Conservation (phyloP, 2,113 vertebrate species). For the Oncorhynchus masou region DNA sequence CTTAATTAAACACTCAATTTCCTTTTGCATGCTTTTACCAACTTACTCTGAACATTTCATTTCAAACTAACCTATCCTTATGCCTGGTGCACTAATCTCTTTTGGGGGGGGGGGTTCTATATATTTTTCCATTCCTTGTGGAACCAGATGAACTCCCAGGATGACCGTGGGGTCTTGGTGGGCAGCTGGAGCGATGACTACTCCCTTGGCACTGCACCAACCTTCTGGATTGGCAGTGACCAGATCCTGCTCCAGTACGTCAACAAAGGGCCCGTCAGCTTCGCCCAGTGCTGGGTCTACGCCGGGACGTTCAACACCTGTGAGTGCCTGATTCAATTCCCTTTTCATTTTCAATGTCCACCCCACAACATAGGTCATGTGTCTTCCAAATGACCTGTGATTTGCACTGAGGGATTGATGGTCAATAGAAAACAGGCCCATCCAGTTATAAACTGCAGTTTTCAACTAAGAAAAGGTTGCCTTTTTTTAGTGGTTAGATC, state of each 20-base stretch:
- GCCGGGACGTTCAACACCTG: slow-evolving; percentile 93
- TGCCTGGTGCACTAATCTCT: background rate
- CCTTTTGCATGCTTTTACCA: too few species aligned
- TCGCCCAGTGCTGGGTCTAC: slow-evolving; percentile 93
- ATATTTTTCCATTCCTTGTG: background rate
- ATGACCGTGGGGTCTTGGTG: slow-evolving; percentile 84
- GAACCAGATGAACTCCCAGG: slow-evolving; percentile 83
- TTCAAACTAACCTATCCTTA: background rate
- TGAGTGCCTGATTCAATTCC: slow-evolving; percentile 48
- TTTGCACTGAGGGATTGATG: too few species aligned
- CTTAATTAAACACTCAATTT: too few species aligned
- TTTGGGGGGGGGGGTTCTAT: background rate
- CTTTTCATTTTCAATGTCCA: too few species aligned
- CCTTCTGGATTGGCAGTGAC: slow-evolving; percentile 87
- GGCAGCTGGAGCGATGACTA: slow-evolving; percentile 86
- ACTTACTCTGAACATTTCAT: background rate
- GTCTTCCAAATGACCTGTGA: too few species aligned
- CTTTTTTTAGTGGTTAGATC: too few species aligned
- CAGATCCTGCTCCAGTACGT: slow-evolving; percentile 83
- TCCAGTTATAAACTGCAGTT: too few species aligned
- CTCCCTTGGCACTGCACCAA: slow-evolving; percentile 75
- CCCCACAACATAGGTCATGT: too few species aligned
- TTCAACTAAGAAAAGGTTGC: too few species aligned
- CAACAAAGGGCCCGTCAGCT: slow-evolving; percentile 75
- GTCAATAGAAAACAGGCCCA: too few species aligned